Evolutionary conservation across 1,140 invertebrate species (phyloP), one percentile per base, ranked within the genome.

Genomic region (Drosophila willistoni): DNA sequence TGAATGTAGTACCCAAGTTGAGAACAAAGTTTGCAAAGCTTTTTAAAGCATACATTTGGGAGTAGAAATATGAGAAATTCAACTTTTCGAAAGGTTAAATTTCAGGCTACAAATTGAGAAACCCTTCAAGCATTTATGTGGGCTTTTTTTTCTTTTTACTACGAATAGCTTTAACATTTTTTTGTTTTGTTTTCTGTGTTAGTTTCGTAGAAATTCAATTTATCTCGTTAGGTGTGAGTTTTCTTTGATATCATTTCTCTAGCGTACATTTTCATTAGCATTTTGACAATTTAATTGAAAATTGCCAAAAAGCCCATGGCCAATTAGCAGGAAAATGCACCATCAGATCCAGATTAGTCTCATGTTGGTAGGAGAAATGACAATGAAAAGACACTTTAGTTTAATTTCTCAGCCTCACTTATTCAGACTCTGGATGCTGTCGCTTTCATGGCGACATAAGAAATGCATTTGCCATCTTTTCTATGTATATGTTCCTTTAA

Each of bases 391-490:
- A 47, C 14, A 47, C 14, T 47, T 17, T 17, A 1, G 14, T 17
- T 47, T 2, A 0, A 14, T 9, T 17, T 47, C 44, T 9, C 42
- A 14, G 13, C 1, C 44, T 51, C 44, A 1, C 7, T 51, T 10
- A 22, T 3, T 47, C 44, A 19, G n/a, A 9, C 2, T 47, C 17
- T 19, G 7, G 2, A 1, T 22, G 9, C 9, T 19, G 7, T 22
- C 9, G 4, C 3, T 12, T 51, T 51, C 7, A 47, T 47, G 44
- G 61, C 36, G 36, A 72, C 61, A 65, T 56, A 59, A 62, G 12
- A 72, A 73, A 67, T 73, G 72, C 63, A 73, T 73, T 74, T 74
- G 59, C 63, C 56, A 73, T 55, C 44, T 51, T 51, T 51, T 51
- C 17, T 12, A 22, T 10, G 19, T 12, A 22, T 10, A 22, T 51